Base-by-base conservation (phyloP, 2,797 vertebrate species). In the Fistularia commersonii region DNA sequence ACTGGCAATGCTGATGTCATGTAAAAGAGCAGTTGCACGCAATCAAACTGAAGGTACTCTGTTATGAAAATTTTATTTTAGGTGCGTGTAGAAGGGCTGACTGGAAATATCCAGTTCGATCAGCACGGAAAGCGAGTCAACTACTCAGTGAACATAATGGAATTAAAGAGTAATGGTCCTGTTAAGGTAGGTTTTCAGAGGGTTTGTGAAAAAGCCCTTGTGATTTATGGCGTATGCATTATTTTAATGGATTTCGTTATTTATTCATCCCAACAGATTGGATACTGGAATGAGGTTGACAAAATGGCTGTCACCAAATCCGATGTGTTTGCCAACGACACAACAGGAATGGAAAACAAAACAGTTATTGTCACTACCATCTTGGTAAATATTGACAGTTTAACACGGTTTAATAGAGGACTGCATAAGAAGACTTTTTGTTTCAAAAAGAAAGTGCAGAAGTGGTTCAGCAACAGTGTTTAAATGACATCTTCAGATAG, bases 331-430 rank as follows among this genome's bases (percentile, higher is more conserved):
- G 89, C 92, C 64, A 99, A 99, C 46, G 96, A 98, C 42, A 91
- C 96, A 13, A 93, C 93, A 38, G 95, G 94, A 74, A 91, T 98
- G 89, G 96, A 98, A 82, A 99, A 99, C 87, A 99, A 98, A 86
- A 99, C 97, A 0, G 95, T 99, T 51, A 93, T 99, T 58, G 97
- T 99, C 77, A 99, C 97, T 54, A 99, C 97, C 41, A 99, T 99
- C 80, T 91, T 99, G 93, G 97, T 99, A 94, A 74, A 48, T 55
- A 43, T 50, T 7, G 6, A 10, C 6, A 14, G 8, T 41, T 6
- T 39, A 14, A 11, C 41, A 46, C 12, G 7, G 8, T 41, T 41
- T 31, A 45, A 23, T 35, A 15, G 6, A 32, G 23, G 4, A 42
- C 32, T 33, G 8, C 8, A 14, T 39, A 32, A 45, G 32, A 38